These are phyloP conservation scores for Pandemis cinnamomeana DNA, from an alignment of 2,888 invertebrate genomes.

Conservation along the genomic window DNA sequence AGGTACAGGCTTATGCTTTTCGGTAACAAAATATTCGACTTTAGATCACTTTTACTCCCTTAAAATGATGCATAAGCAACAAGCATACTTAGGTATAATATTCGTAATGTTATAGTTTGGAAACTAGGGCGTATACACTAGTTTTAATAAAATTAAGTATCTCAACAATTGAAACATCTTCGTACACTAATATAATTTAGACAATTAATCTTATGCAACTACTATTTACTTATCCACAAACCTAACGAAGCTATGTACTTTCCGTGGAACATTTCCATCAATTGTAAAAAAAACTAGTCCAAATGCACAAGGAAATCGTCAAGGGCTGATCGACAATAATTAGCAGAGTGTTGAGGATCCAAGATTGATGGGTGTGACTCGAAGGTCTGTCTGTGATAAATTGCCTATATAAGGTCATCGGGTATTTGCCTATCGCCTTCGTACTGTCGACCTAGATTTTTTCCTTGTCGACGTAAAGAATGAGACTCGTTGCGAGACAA, in stretches of 20 bases:
- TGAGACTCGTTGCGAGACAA: slow-evolving; percentile 40
- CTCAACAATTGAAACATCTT: not conserved
- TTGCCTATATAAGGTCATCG: slow-evolving; percentile 82
- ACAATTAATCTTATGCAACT: not conserved
- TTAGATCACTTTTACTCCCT: no score
- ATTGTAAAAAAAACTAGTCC: slow-evolving; percentile 30
- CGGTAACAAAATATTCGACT: no score
- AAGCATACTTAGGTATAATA: no score
- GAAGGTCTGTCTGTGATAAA: slow-evolving; percentile 83
- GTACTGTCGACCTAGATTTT: slow-evolving; percentile 64
- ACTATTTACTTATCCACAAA: not conserved
- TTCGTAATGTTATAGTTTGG: no score
- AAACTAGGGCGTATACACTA: no score
- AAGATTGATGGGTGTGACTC: slow-evolving; percentile 80
- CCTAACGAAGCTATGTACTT: slow-evolving; percentile 8
- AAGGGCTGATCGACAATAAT: slow-evolving; percentile 41
- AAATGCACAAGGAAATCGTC: slow-evolving; percentile 36
- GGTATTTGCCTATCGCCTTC: slow-evolving; percentile 78
- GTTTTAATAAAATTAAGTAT: no score
- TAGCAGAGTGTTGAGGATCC: slow-evolving; percentile 52
- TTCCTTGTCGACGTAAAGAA: slow-evolving; percentile 53
- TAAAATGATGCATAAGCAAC: no score
- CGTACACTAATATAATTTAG: not conserved
- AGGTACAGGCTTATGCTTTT: no score
- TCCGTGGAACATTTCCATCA: slow-evolving; percentile 5